A percentile compares a stretch with the other conserved stretches of the same genome.
Conservation (phyloP, 2,888 invertebrate genomes). For the Catocala sponsa region DNA sequence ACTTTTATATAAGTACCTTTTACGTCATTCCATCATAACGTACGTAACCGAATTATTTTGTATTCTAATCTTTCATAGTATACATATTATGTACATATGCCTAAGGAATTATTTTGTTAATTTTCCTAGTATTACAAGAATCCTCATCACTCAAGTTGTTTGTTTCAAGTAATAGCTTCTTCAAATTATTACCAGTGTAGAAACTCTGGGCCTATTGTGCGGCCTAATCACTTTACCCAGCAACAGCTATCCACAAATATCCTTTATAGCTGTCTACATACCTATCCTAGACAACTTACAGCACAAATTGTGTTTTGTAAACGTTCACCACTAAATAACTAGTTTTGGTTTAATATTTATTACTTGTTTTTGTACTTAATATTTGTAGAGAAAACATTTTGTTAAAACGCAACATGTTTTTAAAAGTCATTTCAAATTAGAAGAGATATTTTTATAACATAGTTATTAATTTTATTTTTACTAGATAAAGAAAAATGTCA, state of each 20-base stretch:
- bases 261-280: neutral
- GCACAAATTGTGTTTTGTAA: neutral
- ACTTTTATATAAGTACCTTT: too few relatives aligned
- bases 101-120: neutral
- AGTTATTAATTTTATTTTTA: too few relatives aligned
- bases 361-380: too few relatives aligned
- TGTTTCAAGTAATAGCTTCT: constrained; percentile 9
- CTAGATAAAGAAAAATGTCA: too few relatives aligned
- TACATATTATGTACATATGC: too few relatives aligned
- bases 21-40: too few relatives aligned
- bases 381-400: neutral
- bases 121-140: neutral
- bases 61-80: too few relatives aligned
- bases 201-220: constrained; percentile 5
- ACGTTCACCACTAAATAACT: neutral
- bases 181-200: constrained; percentile 8
- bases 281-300: constrained; percentile 3
- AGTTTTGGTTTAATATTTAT: too few relatives aligned
- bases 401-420: neutral
- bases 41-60: too few relatives aligned
- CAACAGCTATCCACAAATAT: constrained; percentile 5
- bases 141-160: constrained; percentile 5
- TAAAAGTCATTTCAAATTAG: too few relatives aligned
- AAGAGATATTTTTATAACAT: too few relatives aligned
- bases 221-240: constrained; percentile 14